Percentiles rank a stretch among this genome's conserved stretches.
Evolutionary conservation across 2,113 vertebrate species (phyloP).

Genomic region (Oncorhynchus clarkii): DNA sequence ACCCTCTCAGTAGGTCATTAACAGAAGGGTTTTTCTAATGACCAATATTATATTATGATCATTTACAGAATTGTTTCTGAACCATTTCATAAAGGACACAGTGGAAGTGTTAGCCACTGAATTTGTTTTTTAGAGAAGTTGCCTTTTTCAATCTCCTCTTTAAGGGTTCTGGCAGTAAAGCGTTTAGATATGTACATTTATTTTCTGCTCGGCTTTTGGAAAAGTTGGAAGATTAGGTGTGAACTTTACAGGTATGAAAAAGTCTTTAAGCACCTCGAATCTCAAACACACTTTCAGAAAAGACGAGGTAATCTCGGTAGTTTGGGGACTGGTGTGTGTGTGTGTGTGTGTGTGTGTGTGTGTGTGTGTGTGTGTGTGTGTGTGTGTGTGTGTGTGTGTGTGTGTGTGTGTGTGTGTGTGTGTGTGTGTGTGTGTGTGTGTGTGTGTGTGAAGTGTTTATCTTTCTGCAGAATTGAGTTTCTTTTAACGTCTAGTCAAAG

Average conservation of each 20-base stretch:
- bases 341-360: slow-evolving; percentile 20
- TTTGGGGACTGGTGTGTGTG: slow-evolving; percentile 48
- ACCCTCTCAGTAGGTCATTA: slow-evolving; percentile 7
- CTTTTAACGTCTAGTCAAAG: slow-evolving; percentile 77
- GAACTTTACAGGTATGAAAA: slow-evolving; percentile 54
- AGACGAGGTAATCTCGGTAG: slow-evolving; percentile 69
- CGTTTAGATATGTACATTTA: neutral
- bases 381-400: slow-evolving; percentile 9
- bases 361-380: slow-evolving; percentile 14
- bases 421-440: slow-evolving; percentile 10
- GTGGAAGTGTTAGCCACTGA: slow-evolving; percentile 13
- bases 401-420: slow-evolving; percentile 3
- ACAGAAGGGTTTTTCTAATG: neutral
- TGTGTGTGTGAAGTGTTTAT: slow-evolving; percentile 26
- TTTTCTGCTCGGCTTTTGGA: slow-evolving; percentile 38
- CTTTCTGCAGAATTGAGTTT: slow-evolving; percentile 60
- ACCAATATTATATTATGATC: neutral
- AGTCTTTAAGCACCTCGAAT: slow-evolving; percentile 37
- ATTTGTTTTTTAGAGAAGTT: slow-evolving; percentile 32
- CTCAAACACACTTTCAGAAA: slow-evolving; percentile 56
- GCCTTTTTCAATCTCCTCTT: slow-evolving; percentile 26
- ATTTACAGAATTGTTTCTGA: neutral
- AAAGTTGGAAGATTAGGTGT: slow-evolving; percentile 54
- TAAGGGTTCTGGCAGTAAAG: slow-evolving; percentile 33
- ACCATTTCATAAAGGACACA: slow-evolving; percentile 19